These are phyloP conservation scores for Microctenopoma lineatum DNA, from an alignment of 2,797 vertebrate genomes.

Conservation along the genomic window DNA sequence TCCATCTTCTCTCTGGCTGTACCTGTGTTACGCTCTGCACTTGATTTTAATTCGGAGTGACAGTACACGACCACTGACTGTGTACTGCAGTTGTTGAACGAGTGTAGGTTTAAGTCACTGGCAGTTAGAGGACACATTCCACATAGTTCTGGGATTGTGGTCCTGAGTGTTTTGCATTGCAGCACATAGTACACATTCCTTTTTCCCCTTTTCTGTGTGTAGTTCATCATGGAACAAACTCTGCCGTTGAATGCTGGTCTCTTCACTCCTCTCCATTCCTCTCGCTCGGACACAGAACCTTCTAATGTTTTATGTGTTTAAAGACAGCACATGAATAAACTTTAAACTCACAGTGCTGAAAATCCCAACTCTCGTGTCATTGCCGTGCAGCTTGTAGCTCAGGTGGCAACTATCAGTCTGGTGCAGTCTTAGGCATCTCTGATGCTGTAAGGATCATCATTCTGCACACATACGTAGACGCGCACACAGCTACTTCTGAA, in stretches of 20 bases:
- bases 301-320: slow-evolving; percentile 1
- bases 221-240: slow-evolving; percentile 49
- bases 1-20: slow-evolving; percentile 38
- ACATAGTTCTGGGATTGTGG: slow-evolving; percentile 68
- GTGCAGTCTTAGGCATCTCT: slow-evolving; percentile 59
- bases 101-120: slow-evolving; percentile 72
- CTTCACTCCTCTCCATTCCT: not conserved
- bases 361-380: slow-evolving; percentile 21
- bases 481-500: slow-evolving; percentile 57
- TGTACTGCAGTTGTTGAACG: slow-evolving; percentile 75
- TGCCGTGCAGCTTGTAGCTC: slow-evolving; percentile 30
- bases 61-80: slow-evolving; percentile 75
- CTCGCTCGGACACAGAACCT: not conserved
- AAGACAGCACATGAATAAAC: slow-evolving; percentile 19
- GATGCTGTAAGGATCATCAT: slow-evolving; percentile 63
- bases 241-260: not conserved
- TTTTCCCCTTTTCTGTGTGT: slow-evolving; percentile 25
- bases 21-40: slow-evolving; percentile 66
- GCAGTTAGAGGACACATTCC: slow-evolving; percentile 71
- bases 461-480: slow-evolving; percentile 38
- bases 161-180: slow-evolving; percentile 54
- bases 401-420: slow-evolving; percentile 45
- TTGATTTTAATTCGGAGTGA: slow-evolving; percentile 77
- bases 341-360: slow-evolving; percentile 27
- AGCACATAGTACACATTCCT: slow-evolving; percentile 52